A percentile compares a stretch with the other conserved stretches of the same genome.
These are phyloP conservation scores for Struthio camelus DNA, from an alignment of 2,113 vertebrate genomes.

Conservation along the genomic window DNA sequence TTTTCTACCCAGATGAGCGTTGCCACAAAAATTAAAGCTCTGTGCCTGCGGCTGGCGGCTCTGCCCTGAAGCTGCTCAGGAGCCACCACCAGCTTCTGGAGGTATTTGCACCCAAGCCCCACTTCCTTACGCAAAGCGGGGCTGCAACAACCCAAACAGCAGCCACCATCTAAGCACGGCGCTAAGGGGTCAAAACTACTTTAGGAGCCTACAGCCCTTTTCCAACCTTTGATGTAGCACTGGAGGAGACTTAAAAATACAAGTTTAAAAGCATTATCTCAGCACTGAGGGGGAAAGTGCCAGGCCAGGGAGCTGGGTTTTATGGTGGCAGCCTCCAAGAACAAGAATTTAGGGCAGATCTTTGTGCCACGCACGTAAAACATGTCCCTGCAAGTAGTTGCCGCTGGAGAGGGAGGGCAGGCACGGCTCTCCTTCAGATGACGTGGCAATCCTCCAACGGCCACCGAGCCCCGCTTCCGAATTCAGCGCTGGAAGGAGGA, in stretches of 20 bases:
- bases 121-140: neutral
- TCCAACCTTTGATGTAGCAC: neutral
- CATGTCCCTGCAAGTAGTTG: neutral
- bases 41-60: neutral
- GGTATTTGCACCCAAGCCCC: accelerated
- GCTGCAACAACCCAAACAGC: neutral
- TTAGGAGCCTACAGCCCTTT: neutral
- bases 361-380: accelerated
- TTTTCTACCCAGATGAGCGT: neutral
- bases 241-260: accelerated
- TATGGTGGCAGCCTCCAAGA: neutral
- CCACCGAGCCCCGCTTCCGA: neutral
- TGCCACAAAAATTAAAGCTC: neutral
- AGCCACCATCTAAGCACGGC: accelerated
- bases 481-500: neutral
- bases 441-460: neutral
- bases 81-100: neutral
- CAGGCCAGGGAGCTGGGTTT: neutral
- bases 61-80: neutral
- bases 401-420: neutral
- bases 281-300: neutral
- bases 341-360: neutral
- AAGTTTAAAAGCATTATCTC: neutral
- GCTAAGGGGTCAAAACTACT: neutral
- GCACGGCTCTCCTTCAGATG: neutral